Base-by-base conservation (phyloP, 2,888 invertebrate genomes). In the Campoplex capitator region DNA sequence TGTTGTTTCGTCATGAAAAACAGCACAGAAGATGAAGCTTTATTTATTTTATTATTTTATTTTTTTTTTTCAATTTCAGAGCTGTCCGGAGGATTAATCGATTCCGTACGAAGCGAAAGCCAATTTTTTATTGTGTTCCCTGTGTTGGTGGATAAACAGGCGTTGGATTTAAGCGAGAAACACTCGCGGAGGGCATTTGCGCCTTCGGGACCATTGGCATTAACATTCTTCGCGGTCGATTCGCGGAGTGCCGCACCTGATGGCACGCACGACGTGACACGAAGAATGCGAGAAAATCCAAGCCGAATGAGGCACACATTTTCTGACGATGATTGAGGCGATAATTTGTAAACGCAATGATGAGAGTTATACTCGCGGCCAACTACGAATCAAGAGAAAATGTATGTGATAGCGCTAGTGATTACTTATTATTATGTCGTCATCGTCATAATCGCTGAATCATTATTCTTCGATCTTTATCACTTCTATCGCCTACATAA, bases 211-310 rank as follows among this genome's bases (percentile, higher is more conserved):
- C 32, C 32, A 62, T 80, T 76, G 86, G 74, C 81, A 87, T 87
- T 87, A 84, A 87, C 82, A 87, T 87, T 87, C 87, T 67, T 56
- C 83, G 75, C 76, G 38, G 82, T 75, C 78, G 87, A 75, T 87
- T 78, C 82, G 84, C 56, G 32, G 38, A 82, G 81, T 62, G 87
- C 84, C 87, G 87, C 87, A 84, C 87, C 87, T 82, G 87, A 87
- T 71, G 87, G 81, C 87, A 87, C 84, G 87, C 87, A 84, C 87
- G 81, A 82, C 87, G 84, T 84, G 84, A 79, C 84, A 62, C 84
- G 70, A 84, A 82, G 78, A 81, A 77, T 71, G 84, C 51, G 68
- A 58, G 65, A 35, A 13, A 45, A 51, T 45, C 11, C 48, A 58
- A 78, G 58, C 32, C 67, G 71, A 80, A 76, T 54, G 85, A 76